Conservation (phyloP, 2,113 vertebrate species). For the Vidua macroura region DNA sequence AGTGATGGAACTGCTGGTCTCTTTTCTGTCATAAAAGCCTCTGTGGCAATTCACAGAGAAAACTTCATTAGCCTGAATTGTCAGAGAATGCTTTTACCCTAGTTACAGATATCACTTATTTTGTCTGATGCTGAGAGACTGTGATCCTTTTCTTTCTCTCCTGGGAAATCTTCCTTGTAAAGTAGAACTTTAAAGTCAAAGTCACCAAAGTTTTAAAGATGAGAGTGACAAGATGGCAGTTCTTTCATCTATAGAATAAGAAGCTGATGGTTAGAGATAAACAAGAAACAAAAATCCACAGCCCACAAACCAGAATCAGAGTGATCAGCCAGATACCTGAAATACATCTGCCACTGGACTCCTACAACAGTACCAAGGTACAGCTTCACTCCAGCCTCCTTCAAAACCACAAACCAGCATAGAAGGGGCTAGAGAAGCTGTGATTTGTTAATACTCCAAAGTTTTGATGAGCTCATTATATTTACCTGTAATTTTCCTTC, state of each 20-base stretch:
- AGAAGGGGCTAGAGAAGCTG: background rate
- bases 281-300: background rate
- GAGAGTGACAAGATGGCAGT: background rate
- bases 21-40: slow-evolving; percentile 46
- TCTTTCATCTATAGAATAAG: background rate
- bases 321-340: background rate
- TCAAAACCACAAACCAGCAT: background rate
- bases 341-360: background rate
- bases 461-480: background rate
- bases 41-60: slow-evolving; percentile 37
- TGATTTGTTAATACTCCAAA: background rate
- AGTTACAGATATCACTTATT: slow-evolving; percentile 10
- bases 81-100: slow-evolving; percentile 26
- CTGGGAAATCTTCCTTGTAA: background rate
- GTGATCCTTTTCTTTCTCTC: background rate
- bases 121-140: background rate
- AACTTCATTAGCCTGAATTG: slow-evolving; percentile 56
- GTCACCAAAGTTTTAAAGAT: background rate
- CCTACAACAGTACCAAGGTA: background rate
- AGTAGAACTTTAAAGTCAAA: slow-evolving; percentile 11
- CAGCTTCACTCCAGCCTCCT: background rate
- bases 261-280: background rate
- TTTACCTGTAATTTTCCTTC: background rate
- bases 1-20: background rate
- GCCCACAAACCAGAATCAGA: background rate